Conservation (phyloP, 2,113 vertebrate genomes). For the Asarcornis scutulata region DNA sequence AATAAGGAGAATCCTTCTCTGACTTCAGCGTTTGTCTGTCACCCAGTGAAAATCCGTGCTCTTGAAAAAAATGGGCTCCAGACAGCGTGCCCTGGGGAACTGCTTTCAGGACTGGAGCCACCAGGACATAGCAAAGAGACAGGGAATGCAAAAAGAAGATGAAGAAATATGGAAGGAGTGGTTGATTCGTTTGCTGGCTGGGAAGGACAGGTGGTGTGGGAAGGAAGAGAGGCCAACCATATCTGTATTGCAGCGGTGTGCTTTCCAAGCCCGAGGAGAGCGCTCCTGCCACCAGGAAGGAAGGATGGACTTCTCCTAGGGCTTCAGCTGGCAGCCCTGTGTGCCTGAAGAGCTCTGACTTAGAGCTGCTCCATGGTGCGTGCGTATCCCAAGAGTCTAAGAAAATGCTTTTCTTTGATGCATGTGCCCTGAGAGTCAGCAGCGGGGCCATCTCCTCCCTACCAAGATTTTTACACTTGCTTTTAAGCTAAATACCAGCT, state of each 20-base stretch:
- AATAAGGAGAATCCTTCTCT: background rate
- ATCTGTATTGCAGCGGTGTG: accelerated
- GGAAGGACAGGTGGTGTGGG: background rate
- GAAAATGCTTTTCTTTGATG: background rate
- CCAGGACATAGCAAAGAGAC: background rate
- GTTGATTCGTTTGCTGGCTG: background rate
- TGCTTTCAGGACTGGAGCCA: background rate
- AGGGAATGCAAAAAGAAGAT: background rate
- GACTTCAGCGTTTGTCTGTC: background rate
- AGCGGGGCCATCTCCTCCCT: background rate
- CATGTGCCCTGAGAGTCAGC: background rate
- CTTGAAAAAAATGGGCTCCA: background rate
- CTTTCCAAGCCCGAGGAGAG: background rate
- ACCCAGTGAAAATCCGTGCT: background rate
- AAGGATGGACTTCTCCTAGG: background rate
- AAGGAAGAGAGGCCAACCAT: background rate
- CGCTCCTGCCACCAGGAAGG: background rate
- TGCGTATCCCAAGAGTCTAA: background rate
- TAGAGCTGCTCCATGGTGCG: background rate
- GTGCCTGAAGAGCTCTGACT: background rate
- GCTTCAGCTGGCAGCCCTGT: background rate
- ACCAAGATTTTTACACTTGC: background rate
- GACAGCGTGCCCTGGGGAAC: background rate
- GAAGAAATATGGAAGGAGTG: background rate
- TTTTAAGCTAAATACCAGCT: background rate